Base-by-base conservation (phyloP, 2,797 vertebrate genomes). In the Liasis olivaceus region DNA sequence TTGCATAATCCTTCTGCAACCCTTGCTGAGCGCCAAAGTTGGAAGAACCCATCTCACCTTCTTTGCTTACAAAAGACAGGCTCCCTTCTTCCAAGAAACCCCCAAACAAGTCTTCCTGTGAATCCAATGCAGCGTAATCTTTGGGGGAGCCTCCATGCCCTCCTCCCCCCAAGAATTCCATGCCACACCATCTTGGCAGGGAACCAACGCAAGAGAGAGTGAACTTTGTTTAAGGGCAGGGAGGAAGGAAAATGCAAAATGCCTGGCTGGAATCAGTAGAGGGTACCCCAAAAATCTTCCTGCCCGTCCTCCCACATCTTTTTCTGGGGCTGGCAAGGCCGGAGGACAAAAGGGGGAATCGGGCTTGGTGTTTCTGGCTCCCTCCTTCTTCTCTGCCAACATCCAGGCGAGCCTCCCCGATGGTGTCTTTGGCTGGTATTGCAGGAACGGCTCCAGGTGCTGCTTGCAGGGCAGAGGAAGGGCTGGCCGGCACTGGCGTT, bases 231-330 rank as follows among this genome's bases (percentile, higher is more conserved):
- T 96, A 97, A 95, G 13, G 92, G 42, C 91, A 91, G 85, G 91
- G 22, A 59, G 96, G 92, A 94, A 94, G 91, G 47, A 3, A 85
- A 94, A 94, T 94, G 87, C 95, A 85, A 95, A 31, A 31, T 31
- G 31, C 96, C 92, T 60, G 42, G 72, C 95, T 56, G 69, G 87
- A 90, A 95, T 95, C 93, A 97, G 95, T 88, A 91, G 93, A 95
- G 93, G 90, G 94, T 95, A 93, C 95, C 51, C 95, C 95, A 89
- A 94, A 96, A 93, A 91, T 93, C 56, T 93, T 97, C 96, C 94
- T 91, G 93, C 69, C 31, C 4, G 93, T 92, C 26, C 47, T 95
- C 97, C 97, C 89, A 0, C 95, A 42, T 95, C 0, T 0, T 96
- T 51, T 96, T 96, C 93, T 95, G 93, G 93, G 62, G 89, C 86